Evolutionary conservation across 2,113 vertebrate species (phyloP).

Genomic region (Agelaius phoeniceus): DNA sequence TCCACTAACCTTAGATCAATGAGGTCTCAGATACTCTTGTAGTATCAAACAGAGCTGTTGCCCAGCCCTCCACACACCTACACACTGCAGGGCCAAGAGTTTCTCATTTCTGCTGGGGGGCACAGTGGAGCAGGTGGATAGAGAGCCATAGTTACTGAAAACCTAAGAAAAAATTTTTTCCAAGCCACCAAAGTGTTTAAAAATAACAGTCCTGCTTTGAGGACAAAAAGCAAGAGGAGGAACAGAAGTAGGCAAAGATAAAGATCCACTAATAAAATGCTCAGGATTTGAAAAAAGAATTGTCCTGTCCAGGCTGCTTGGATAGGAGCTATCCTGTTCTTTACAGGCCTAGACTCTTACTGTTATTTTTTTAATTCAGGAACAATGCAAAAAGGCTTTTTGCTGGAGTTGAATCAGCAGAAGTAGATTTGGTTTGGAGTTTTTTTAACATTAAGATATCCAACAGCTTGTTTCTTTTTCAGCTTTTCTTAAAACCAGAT

Average conservation of each 20-base stretch:
- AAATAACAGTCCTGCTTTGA: background rate
- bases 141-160: background rate
- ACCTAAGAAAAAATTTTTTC: background rate
- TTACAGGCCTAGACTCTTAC: background rate
- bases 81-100: accelerated
- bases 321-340: background rate
- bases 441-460: background rate
- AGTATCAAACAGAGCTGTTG: background rate
- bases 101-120: background rate
- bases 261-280: background rate
- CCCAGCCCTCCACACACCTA: background rate
- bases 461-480: background rate
- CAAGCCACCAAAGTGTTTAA: background rate
- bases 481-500: background rate
- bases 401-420: background rate
- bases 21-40: background rate
- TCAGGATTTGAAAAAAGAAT: background rate
- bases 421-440: background rate
- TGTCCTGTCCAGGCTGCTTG: background rate
- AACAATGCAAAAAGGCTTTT: background rate
- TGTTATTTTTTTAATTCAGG: background rate
- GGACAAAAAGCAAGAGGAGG: background rate
- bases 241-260: background rate
- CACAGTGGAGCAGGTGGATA: background rate
- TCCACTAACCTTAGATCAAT: background rate